Percentiles rank a stretch among this genome's conserved stretches.
Conservation (phyloP, 2,888 invertebrate genomes). For the Hydrotaea diabolus region DNA sequence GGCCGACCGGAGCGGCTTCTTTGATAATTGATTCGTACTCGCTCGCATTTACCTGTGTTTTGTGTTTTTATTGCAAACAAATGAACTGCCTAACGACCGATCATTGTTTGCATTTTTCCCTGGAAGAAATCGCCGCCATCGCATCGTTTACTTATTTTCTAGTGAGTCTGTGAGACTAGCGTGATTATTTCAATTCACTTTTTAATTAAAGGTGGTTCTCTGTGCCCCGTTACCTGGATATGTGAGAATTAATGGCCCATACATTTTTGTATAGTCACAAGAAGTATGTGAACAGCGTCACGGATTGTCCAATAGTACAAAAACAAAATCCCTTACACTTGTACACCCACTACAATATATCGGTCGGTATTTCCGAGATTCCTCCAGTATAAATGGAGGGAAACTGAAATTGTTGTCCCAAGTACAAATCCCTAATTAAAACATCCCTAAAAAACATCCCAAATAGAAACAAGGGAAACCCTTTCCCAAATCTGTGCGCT, state of each 20-base stretch:
- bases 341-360: no score
- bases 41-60: slow-evolving; percentile 3
- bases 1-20: background rate
- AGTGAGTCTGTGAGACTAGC: background rate
- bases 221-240: slow-evolving; percentile 8
- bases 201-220: slow-evolving; percentile 27
- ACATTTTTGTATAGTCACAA: background rate
- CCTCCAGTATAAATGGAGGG: no score
- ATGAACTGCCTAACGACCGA: slow-evolving; percentile 8
- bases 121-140: background rate
- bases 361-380: no score
- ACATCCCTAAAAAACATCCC: no score
- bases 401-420: no score
- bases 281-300: background rate
- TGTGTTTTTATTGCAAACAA: slow-evolving; percentile 9
- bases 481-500: no score
- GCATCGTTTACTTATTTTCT: background rate
- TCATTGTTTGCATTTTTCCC: slow-evolving; percentile 13
- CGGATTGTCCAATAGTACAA: no score
- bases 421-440: no score
- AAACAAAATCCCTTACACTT: no score
- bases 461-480: no score
- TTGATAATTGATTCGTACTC: slow-evolving; percentile 23
- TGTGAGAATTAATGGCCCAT: background rate
- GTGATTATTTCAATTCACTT: slow-evolving; percentile 4